Evolutionary conservation across 2,797 vertebrate genomes (phyloP).

Genomic region (Lepidocolaptes lacrymiger): DNA sequence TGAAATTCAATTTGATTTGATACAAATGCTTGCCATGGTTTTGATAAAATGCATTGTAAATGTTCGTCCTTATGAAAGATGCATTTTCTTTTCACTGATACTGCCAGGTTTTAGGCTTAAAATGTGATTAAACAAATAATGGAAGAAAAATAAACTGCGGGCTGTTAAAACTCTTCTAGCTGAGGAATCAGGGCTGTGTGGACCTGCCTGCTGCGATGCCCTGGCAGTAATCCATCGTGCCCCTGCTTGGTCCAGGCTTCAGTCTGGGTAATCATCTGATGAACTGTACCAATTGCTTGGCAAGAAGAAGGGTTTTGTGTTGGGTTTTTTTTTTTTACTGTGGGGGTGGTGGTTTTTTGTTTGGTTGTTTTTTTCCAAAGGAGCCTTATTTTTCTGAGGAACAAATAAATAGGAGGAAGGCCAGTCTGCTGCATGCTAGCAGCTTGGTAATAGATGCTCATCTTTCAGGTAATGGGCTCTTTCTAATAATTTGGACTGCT

Average conservation of each 20-base stretch:
- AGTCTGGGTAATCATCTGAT: accelerated
- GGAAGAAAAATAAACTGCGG: background rate
- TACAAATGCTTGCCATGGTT: background rate
- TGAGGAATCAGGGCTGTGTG: background rate
- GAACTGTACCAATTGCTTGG: too few relatives aligned
- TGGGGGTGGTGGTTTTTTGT: too few relatives aligned
- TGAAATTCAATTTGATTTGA: background rate
- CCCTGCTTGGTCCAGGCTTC: too few relatives aligned
- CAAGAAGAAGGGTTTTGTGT: too few relatives aligned
- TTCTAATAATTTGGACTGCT: background rate
- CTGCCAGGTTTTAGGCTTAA: background rate
- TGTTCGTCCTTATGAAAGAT: background rate
- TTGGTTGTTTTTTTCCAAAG: background rate
- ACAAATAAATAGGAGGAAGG: background rate
- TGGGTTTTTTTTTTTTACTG: background rate
- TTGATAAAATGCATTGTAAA: background rate
- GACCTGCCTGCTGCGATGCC: background rate
- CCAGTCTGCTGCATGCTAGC: background rate
- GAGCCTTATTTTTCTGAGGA: background rate
- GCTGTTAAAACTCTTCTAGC: background rate
- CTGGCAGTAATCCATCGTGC: accelerated
- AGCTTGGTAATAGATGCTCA: background rate
- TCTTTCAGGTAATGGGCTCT: accelerated
- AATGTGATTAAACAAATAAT: background rate
- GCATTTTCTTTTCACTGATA: background rate